A percentile compares a stretch with the other conserved stretches of the same genome.
Conservation (phyloP, 2,888 invertebrate genomes). For the Tiliacea aurago region DNA sequence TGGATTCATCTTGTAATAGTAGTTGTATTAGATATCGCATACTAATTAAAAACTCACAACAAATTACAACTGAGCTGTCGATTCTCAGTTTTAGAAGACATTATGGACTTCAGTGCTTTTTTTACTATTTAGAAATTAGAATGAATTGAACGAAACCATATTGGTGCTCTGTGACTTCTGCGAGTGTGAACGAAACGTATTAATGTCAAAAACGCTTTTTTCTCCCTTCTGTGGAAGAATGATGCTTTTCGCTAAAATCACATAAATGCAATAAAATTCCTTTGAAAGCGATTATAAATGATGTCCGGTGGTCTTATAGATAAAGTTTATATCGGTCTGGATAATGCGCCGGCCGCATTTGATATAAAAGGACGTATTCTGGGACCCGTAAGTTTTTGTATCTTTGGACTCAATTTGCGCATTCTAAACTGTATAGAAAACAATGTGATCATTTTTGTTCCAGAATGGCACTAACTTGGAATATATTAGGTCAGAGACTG, state of each 20-base stretch:
- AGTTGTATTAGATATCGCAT: not conserved
- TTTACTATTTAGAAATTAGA: not conserved
- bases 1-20: no score
- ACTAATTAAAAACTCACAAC: not conserved
- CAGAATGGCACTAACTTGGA: conserved; percentile 93
- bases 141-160: no score
- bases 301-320: conserved; percentile 90
- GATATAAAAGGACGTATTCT: conserved; percentile 94
- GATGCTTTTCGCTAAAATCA: conserved; percentile 78
- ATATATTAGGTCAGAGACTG: conserved; percentile 95
- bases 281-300: conserved; percentile 67
- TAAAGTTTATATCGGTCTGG: conserved; percentile 94
- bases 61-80: not conserved
- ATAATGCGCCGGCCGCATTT: conserved; percentile 94
- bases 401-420: conserved; percentile 29
- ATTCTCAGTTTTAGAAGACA: not conserved
- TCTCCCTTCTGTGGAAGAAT: conserved; percentile 62
- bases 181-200: conserved; percentile 48
- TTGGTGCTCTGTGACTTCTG: no score
- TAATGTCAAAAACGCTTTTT: conserved; percentile 60
- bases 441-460: conserved; percentile 64
- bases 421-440: conserved; percentile 25
- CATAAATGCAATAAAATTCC: conserved; percentile 67
- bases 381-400: conserved; percentile 88
- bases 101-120: not conserved